phyloP scores from a whole-genome alignment of 2,113 vertebrate species.

The Scytalopus superciliaris region DNA sequence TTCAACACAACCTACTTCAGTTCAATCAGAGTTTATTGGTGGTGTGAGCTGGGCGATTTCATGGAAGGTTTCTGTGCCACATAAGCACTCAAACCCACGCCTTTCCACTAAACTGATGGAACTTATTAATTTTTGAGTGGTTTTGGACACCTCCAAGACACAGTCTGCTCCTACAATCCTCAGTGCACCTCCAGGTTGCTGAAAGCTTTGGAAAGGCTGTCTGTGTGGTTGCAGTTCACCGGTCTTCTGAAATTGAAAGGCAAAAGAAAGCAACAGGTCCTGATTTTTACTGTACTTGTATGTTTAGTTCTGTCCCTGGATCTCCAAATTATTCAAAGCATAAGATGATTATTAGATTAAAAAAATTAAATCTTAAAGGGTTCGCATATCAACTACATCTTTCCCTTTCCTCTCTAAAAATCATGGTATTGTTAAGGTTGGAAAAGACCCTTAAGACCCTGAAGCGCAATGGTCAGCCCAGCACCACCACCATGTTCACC shows the following conservation, averaged over 20 bases:
- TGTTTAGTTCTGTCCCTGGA: neutral
- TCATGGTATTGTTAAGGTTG: too few species aligned
- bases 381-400: accelerated
- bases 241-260: neutral
- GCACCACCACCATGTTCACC: neutral
- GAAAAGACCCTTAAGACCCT: neutral
- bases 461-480: neutral
- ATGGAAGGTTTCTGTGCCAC: neutral
- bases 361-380: neutral
- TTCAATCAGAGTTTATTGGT: neutral
- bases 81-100: neutral
- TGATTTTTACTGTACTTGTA: neutral
- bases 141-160: neutral
- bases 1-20: neutral
- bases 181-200: accelerated
- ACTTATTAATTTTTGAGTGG: neutral
- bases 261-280: neutral
- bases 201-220: neutral
- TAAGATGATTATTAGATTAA: neutral
- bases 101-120: neutral
- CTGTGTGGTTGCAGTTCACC: accelerated
- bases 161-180: too few species aligned
- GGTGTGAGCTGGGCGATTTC: neutral
- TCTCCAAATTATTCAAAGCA: neutral
- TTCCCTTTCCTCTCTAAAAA: neutral